Percentiles rank a stretch among this genome's conserved stretches.
Evolutionary conservation across 2,113 vertebrate genomes (phyloP).

Genomic region (Elaphurus davidianus): DNA sequence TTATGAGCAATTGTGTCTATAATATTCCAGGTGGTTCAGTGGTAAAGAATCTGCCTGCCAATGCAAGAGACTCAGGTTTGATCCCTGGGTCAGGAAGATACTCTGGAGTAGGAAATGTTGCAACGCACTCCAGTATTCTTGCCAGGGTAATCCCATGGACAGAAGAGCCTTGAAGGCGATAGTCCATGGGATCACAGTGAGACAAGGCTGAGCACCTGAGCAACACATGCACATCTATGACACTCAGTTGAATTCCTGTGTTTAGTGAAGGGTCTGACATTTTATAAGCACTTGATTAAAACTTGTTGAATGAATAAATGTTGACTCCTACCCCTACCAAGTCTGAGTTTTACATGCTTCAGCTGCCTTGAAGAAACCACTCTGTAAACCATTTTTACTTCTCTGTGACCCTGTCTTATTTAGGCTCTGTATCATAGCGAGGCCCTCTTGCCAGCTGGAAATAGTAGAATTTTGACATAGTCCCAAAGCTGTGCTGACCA

Average conservation of each 20-base stretch:
- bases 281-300: background rate
- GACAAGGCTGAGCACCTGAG: background rate
- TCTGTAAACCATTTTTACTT: background rate
- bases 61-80: background rate
- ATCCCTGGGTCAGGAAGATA: background rate
- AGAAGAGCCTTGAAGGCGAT: background rate
- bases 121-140: background rate
- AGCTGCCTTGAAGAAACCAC: background rate
- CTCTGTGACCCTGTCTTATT: background rate
- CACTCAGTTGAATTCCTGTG: background rate
- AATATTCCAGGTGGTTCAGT: background rate
- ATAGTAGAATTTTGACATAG: background rate
- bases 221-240: background rate
- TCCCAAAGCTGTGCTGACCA: background rate
- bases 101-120: background rate
- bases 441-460: background rate
- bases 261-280: background rate
- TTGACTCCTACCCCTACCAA: background rate
- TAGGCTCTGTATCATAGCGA: background rate
- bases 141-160: background rate
- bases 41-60: background rate
- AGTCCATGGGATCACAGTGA: background rate
- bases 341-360: background rate
- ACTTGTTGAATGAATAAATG: background rate
- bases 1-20: background rate